Base-by-base conservation (phyloP, 2,888 invertebrate species). In the Rhabditoides inermis region DNA sequence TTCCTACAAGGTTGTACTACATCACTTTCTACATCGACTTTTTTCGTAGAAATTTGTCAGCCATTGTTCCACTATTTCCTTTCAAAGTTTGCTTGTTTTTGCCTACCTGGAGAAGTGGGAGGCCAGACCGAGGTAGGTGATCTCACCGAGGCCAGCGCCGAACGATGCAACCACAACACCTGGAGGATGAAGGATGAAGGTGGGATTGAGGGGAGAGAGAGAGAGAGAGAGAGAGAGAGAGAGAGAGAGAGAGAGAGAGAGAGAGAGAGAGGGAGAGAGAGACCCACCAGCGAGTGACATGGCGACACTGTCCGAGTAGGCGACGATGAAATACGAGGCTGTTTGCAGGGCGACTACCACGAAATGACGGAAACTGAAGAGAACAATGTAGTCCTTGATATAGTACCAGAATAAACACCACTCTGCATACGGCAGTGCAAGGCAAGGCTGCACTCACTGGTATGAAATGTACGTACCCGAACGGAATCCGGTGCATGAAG, bases 141-240 rank as follows among this genome's bases (percentile, higher is more conserved):
- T 84, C 80, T 88, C 88, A 20, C 88, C 88, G 36, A 89, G 79
- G 30, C 88, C 88, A 36, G 85, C 83, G 61, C 84, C 83, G 25
- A 86, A 79, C 18, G 88, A 86, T n/a, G 87, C 87, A 53, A 83
- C 78, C 4, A 85, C 81, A 25, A 89, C 88, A 36, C 81, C 81
- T 75, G 61, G n/a, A 55, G 47, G 23, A 15, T 15, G n/a, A n/a
- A n/a, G n/a, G n/a, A n/a, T n/a, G n/a, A n/a, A n/a, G n/a, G n/a
- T n/a, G n/a, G n/a, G n/a, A 40, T 45, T 45, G 49, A 49, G 53
- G 49, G 15, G 42, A 32, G 25, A 47, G 26, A 18, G 18, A 41
- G 47, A 37, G 23, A 10, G 44, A 45, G 28, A 28, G 36, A 40
- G 20, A 40, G 4, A 41, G 44, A 48, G 26, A 39, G 47, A 53